These are phyloP conservation scores for Amphilophus citrinellus DNA, from an alignment of 2,113 vertebrate genomes.

Conservation along the genomic window DNA sequence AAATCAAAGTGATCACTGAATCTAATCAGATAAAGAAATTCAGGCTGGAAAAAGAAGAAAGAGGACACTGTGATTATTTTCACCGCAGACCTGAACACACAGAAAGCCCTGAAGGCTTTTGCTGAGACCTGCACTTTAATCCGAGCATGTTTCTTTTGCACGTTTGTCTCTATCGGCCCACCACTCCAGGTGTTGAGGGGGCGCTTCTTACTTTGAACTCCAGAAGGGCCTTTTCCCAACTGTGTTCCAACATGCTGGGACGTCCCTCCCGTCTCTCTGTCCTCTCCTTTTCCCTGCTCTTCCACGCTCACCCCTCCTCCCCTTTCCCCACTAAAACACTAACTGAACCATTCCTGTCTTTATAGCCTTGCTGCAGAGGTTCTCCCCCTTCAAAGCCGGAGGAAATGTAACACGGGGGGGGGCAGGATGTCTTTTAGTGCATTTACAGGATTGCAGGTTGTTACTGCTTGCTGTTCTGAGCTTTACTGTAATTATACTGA, in stretches of 20 bases:
- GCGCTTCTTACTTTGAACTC: slow-evolving; percentile 78
- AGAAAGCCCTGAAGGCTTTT: not conserved
- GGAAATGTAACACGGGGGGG: slow-evolving; percentile 2
- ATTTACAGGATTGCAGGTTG: slow-evolving; percentile 43
- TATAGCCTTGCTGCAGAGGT: slow-evolving; percentile 38
- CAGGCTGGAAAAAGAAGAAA: slow-evolving; percentile 17
- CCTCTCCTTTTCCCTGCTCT: slow-evolving; percentile 14
- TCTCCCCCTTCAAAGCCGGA: slow-evolving; percentile 42
- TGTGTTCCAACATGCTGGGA: slow-evolving; percentile 69
- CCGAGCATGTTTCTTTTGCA: not conserved
- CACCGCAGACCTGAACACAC: not conserved
- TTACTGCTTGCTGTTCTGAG: not conserved
- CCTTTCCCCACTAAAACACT: slow-evolving; percentile 20
- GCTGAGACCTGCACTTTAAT: slow-evolving; percentile 51
- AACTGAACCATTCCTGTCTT: slow-evolving; percentile 51
- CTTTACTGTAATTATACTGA: slow-evolving; percentile 64
- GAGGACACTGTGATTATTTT: slow-evolving; percentile 6
- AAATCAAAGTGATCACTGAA: slow-evolving; percentile 7
- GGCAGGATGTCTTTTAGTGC: slow-evolving; percentile 53
- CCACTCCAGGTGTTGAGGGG: slow-evolving; percentile 74
- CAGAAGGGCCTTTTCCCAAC: slow-evolving; percentile 63
- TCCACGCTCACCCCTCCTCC: not conserved
- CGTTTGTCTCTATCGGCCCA: slow-evolving; percentile 53
- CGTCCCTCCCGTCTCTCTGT: slow-evolving; percentile 57
- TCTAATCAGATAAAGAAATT: slow-evolving; percentile 21